Evolutionary conservation across 2,797 vertebrate species (phyloP), one percentile per base, ranked within the genome.

Genomic region (Poecile montanus): DNA sequence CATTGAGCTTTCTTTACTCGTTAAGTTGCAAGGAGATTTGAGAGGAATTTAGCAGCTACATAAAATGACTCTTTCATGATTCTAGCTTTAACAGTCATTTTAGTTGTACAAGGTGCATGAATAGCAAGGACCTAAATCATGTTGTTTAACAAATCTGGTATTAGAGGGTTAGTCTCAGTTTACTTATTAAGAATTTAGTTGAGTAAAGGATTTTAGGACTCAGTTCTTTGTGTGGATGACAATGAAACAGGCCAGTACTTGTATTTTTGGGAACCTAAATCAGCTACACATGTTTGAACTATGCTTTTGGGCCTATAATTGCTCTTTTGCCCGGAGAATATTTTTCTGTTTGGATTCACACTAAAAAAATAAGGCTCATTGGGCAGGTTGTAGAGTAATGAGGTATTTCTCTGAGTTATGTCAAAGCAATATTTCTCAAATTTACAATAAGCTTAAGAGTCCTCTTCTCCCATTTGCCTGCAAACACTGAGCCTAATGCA

Each of bases 101-200:
- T 98, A 97, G 97, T 98, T 96, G 97, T 98, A 98, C 98, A 99
- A 99, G 98, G 98, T 98, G 97, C 98, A 98, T 99, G 99, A 99
- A 99, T 99, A 99, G 99, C 99, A 98, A 98, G 97, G 98, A 98
- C 98, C 98, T 98, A 99, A 99, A 99, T 99, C 99, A 99, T 98
- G 99, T 99, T 99, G 99, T 99, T 99, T 99, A 99, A 99, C 99
- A 99, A 99, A 99, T 99, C 99, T 99, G 99, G 99, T 99, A 99
- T 99, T 99, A 99, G 99, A 98, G 99, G 99, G 99, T 99, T 99
- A 99, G 99, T 99, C 99, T 98, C 99, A 99, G 99, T 99, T 99
- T 99, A 99, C 99, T 99, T 99, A 99, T 99, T 98, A 99, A 99
- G 99, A 99, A 99, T 98, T 99, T 99, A 99, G 99, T 99, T 99